Evolutionary conservation across 2,113 vertebrate genomes (phyloP).

Genomic region (Syngnathus typhle): DNA sequence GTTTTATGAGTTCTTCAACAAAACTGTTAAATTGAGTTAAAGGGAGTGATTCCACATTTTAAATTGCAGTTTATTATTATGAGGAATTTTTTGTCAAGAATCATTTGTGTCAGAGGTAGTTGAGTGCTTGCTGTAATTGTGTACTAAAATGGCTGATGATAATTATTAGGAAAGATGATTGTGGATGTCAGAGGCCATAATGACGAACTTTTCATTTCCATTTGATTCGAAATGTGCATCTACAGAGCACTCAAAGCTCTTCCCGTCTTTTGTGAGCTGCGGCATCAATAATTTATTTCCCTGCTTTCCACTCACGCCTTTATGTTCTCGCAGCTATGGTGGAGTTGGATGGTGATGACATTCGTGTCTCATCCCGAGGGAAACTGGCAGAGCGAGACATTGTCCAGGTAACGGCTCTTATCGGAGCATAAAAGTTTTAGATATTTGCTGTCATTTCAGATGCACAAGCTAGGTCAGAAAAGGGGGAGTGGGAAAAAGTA

Average conservation of each 20-base stretch:
- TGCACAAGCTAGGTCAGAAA: not conserved
- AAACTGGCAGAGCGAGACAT: conserved; percentile 89
- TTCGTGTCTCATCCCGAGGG: conserved; percentile 87
- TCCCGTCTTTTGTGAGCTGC: not conserved
- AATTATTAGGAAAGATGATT: conserved; percentile 43
- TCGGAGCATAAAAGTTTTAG: not conserved
- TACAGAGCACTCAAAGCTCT: not conserved
- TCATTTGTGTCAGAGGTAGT: conserved; percentile 37
- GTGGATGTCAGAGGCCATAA: conserved; percentile 38
- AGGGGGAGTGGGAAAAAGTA: not conserved
- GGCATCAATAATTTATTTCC: conserved; percentile 2
- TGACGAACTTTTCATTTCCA: conserved; percentile 27
- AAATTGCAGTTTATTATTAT: conserved; percentile 6
- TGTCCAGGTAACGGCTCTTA: conserved; percentile 78
- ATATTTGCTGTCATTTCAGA: not conserved
- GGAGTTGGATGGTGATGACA: conserved; percentile 89
- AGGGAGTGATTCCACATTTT: conserved; percentile 22
- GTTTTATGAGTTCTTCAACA: not conserved
- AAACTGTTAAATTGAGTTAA: conserved; percentile 6
- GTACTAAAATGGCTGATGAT: conserved; percentile 43
- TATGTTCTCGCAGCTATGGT: conserved; percentile 80
- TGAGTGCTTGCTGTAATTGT: conserved; percentile 28
- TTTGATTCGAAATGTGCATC: not conserved
- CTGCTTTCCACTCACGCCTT: conserved; percentile 9
- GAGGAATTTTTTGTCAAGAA: conserved; percentile 37